Percentiles rank a stretch among this genome's conserved stretches.
phyloP scores from a whole-genome alignment of 2,888 invertebrate species.

The Oasisia sp. region DNA sequence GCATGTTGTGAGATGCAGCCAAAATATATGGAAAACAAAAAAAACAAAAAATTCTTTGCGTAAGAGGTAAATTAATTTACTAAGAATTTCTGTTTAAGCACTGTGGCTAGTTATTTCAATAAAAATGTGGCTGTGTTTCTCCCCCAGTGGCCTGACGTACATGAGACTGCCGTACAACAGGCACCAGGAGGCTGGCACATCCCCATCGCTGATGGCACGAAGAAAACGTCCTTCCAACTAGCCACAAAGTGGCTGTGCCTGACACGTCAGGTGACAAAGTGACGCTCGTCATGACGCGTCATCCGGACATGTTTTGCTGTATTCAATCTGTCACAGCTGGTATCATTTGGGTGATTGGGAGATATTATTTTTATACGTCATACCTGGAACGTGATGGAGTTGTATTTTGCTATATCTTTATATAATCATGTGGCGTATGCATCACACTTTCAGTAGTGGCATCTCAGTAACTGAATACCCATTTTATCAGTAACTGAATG shows the following conservation, averaged over 20 bases:
- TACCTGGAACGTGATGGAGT: no score
- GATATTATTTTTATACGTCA: no score
- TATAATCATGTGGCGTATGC: no score
- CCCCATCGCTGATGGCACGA: slow-evolving; percentile 27
- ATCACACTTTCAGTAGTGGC: no score
- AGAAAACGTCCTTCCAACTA: slow-evolving; percentile 32
- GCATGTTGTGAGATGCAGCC: no score
- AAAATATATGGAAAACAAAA: no score
- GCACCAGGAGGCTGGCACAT: slow-evolving; percentile 29
- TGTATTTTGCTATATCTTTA: no score
- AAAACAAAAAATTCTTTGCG: no score
- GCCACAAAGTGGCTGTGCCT: slow-evolving; percentile 35
- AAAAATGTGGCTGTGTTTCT: neutral
- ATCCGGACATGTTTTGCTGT: no score
- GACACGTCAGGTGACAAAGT: neutral
- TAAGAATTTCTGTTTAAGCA: neutral
- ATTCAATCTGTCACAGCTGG: no score
- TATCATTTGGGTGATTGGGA: no score
- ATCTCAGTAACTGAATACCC: neutral
- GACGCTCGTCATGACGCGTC: neutral
- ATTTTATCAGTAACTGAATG: neutral
- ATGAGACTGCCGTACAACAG: slow-evolving; percentile 31
- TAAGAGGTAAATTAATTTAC: no score
- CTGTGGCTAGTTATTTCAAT: neutral
- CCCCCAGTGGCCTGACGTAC: slow-evolving; percentile 35